Base-by-base conservation (phyloP, 2,113 vertebrate genomes). In the Scophthalmus maximus region DNA sequence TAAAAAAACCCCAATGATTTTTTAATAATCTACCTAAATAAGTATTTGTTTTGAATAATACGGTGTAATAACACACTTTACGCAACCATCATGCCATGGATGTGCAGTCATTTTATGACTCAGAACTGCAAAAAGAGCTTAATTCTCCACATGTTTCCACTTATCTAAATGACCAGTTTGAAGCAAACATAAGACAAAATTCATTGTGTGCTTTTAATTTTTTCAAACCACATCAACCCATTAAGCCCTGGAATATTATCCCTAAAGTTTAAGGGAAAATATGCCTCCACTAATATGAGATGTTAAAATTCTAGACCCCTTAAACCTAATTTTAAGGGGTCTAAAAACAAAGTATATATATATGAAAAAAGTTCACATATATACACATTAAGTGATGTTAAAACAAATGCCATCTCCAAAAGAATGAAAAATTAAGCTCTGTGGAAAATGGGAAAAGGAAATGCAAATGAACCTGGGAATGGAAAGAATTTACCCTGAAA, bases 71-170 rank as follows among this genome's bases (percentile, higher is more conserved):
- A n/a, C 22, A 29, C 10, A 17, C 6, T 23, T 26, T n/a, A 25
- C 20, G 1, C 20, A 65, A 2, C 2, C 5, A 30, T 30, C 20
- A 17, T 40, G 40, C 32, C 25, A 62, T 17, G 18, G 65, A 58
- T 42, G 25, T 32, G 53, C 14, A 29, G 46, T 62, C 30, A 55
- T 25, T n/a, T n/a, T 34, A 12, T 53, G 27, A 52, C 17, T 70
- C 51, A 52, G 23, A 27, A 23, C 59, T 69, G 9, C 6, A 1
- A 22, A n/a, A n/a, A n/a, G n/a, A n/a, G n/a, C n/a, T n/a, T n/a
- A n/a, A n/a, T n/a, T n/a, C n/a, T n/a, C n/a, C 72, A 67, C 18
- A 46, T 57, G 64, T 29, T 59, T 60, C 23, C 46, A 77, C 22
- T 47, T 68, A 47, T 44, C 22, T 2, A 61, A 20, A 67, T 12